Conservation (phyloP, 2,888 invertebrate species). For the Lasioglossum leucozonium region DNA sequence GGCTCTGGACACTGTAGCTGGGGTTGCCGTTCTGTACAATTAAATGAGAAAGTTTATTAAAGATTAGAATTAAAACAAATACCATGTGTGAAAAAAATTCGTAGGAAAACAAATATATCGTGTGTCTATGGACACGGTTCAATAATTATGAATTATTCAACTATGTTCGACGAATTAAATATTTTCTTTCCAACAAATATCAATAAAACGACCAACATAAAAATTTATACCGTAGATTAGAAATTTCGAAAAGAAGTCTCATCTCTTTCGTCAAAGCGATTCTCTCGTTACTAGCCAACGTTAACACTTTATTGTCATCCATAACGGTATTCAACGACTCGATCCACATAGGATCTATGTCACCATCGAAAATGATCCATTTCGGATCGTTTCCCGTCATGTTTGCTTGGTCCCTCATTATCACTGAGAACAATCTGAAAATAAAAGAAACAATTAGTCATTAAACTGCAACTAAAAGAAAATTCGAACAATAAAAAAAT, state of each 20-base stretch:
- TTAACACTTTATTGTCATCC: constrained; percentile 98
- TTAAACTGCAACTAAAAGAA: not conserved
- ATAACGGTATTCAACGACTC: constrained; percentile 98
- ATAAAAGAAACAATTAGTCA: not conserved
- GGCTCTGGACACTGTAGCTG: constrained; percentile 97
- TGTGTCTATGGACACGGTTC: too few species aligned
- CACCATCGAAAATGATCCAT: constrained; percentile 98
- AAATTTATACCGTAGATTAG: constrained; percentile 87
- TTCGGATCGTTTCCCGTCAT: constrained; percentile 94
- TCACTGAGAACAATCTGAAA: constrained; percentile 93
- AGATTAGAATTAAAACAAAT: not conserved
- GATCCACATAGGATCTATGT: constrained; percentile 99
- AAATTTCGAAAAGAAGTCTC: constrained; percentile 97
- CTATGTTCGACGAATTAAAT: not conserved
- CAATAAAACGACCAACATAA: not conserved
- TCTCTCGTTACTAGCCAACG: constrained; percentile 96
- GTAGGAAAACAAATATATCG: too few species aligned
- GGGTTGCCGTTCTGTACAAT: constrained; percentile 91
- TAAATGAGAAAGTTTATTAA: not conserved
- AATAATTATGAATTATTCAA: not conserved
- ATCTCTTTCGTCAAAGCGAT: constrained; percentile 95
- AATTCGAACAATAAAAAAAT: not conserved
- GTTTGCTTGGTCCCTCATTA: constrained; percentile 97
- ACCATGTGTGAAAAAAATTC: too few species aligned
- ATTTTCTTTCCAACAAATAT: not conserved